A percentile compares a stretch with the other conserved stretches of the same genome.
These are phyloP conservation scores for Eupsilia transversa DNA, from an alignment of 2,888 invertebrate species.

Conservation along the genomic window DNA sequence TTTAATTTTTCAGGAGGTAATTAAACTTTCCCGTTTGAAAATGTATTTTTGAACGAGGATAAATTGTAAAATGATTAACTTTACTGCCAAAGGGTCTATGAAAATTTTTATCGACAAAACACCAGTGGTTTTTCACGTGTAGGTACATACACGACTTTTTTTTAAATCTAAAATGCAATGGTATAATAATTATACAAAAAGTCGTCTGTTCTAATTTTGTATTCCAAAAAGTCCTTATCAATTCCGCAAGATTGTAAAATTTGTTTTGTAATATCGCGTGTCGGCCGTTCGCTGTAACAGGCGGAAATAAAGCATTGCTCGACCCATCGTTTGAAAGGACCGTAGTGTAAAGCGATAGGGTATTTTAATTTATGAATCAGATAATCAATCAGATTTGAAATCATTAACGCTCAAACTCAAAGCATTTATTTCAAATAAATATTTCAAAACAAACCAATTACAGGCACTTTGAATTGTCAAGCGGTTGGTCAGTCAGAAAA, in stretches of 20 bases:
- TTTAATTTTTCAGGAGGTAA: slow-evolving; percentile 11
- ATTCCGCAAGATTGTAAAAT: slow-evolving; percentile 29
- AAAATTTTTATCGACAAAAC: too few species aligned
- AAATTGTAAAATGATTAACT: slow-evolving; percentile 9
- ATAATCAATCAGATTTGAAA: neutral
- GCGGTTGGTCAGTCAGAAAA: too few species aligned
- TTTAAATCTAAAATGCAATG: neutral
- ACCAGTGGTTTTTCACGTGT: too few species aligned
- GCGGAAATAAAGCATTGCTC: slow-evolving; percentile 38
- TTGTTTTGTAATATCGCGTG: slow-evolving; percentile 29
- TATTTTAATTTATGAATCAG: neutral
- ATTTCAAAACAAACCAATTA: too few species aligned
- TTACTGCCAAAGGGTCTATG: neutral
- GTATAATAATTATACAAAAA: neutral
- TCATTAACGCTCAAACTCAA: too few species aligned
- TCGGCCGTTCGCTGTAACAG: slow-evolving; percentile 19
- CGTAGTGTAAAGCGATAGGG: neutral
- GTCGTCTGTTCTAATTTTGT: too few species aligned
- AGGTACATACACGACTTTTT: neutral
- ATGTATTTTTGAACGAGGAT: slow-evolving; percentile 1
- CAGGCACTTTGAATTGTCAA: too few species aligned
- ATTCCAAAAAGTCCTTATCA: slow-evolving; percentile 3
- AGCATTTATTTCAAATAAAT: too few species aligned
- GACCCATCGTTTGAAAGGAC: slow-evolving; percentile 16
- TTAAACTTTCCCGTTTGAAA: slow-evolving; percentile 23